Percentiles rank a stretch among this genome's conserved stretches.
These are phyloP conservation scores for Oreochromis mossambicus DNA, from an alignment of 2,797 vertebrate genomes.

Conservation along the genomic window DNA sequence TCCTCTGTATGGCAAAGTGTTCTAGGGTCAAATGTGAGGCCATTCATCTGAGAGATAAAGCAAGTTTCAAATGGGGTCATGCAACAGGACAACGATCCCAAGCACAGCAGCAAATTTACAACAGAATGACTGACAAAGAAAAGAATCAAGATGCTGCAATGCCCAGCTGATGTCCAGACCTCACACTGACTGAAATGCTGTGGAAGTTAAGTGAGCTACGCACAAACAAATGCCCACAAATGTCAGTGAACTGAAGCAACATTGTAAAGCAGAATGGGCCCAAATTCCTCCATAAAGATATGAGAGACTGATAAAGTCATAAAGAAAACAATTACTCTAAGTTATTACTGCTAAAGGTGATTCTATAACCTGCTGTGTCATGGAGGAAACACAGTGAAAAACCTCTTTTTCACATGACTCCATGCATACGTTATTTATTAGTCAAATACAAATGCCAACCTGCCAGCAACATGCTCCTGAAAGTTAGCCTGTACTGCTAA, in stretches of 20 bases:
- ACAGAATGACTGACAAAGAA: neutral
- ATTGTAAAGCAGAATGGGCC: neutral
- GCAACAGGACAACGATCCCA: neutral
- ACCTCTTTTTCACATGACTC: neutral
- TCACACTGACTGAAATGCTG: neutral
- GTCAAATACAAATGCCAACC: neutral
- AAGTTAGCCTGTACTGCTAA: neutral
- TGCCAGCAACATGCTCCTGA: accelerated
- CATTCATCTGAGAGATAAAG: neutral
- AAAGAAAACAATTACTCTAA: neutral
- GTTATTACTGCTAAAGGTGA: neutral
- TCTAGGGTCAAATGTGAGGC: neutral
- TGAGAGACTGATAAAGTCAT: neutral
- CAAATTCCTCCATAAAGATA: neutral
- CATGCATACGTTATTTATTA: neutral
- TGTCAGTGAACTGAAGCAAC: neutral
- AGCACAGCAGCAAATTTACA: neutral
- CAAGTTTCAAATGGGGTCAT: neutral
- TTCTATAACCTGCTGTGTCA: neutral
- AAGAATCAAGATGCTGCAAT: neutral
- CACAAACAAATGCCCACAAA: neutral
- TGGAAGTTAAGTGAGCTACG: neutral
- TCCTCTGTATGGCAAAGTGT: neutral
- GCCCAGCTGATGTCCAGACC: neutral
- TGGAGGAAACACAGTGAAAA: neutral